Evolutionary conservation across 64 coral and sea anemone genomes (phyloP), one percentile per base, ranked within the genome.

Genomic region (Actinia tenebrosa): DNA sequence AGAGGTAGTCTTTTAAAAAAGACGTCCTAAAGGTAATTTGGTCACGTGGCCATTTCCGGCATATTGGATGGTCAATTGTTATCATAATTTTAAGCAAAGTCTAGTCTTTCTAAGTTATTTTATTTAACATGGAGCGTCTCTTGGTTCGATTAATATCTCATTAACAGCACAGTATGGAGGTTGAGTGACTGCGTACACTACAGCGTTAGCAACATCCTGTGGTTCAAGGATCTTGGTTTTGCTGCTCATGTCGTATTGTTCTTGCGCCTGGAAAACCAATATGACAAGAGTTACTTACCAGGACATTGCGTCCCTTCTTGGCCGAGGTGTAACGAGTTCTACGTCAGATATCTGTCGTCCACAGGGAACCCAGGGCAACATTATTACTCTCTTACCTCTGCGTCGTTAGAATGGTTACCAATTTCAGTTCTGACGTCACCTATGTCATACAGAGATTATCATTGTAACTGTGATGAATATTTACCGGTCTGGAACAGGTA

Each of bases 81-180:
- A 18, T 50, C n/a, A 23, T 27, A 42, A 14, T 26, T 30, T 44
- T n/a, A 13, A 15, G 13, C 50, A 71, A 79, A 7, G 46, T 18
- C 11, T 2, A 80, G 71, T 14, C 2, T 86, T 45, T 27, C 10
- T 27, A 56, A 85, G 60, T 66, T 5, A 66, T 66, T 20, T 66
- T n/a, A 20, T n/a, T 55, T 87, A 95, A 43, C 90, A 95, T 47
- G 94, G 94, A 18, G 79, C 86, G 64, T 96, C 94, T 1, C 82
- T 84, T 22, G 94, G 94, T 81, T 96, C 94, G n/a, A 96, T 63
- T 44, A 96, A 45, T 54, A 96, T 96, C 60, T 96, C 94, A 87
- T 96, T 96, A 6, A 96, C 88, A 61, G 94, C 88, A 62, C 94
- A 96, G 83, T 96, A 92, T n/a, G 88, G 91, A 3, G 94, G 94